Evolutionary conservation across 1,140 invertebrate species (phyloP), one percentile per base, ranked within the genome.

Genomic region (Chelonus insularis): DNA sequence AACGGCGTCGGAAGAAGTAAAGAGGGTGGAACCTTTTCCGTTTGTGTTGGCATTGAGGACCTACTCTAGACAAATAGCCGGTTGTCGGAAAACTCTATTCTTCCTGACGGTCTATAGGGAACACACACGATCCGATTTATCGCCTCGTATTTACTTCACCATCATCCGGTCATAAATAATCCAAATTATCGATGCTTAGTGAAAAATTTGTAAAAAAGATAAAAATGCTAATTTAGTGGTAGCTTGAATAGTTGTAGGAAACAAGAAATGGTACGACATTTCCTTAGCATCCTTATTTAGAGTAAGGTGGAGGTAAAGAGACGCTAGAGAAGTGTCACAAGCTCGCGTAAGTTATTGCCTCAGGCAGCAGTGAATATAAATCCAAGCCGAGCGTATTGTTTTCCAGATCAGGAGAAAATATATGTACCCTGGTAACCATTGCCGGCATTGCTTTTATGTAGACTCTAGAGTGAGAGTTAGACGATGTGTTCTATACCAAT

Each of bases 351-450:
- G 65, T 79, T 79, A 78, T 79, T 74, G 70, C 75, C 69, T 29
- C 25, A 29, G 7, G 7, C 20, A 45, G 57, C 72, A 66, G 8
- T 70, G 72, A 69, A 72, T 74, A 78, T 78, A 80, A 78, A 80
- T 80, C 69, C 65, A 70, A 67, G 71, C 21, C 41, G 71, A 72
- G 71, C 65, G 72, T 79, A 80, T 80, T 80, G 77, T 79, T 79
- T 80, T 78, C 76, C 75, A 79, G 76, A 80, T 80, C 76, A 73
- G 74, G 75, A 77, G 73, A 60, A 79, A 80, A 79, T 78, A 75
- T 79, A 79, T 76, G 69, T 78, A 70, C 68, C 67, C 25, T 29
- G 25, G 25, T 29, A 29, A 7, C 25, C 25, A 29, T 29, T 29
- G 25, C 25, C 25, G 25, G 25, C 25, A 29, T 29, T 29, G 25